Percentiles rank a stretch among this genome's conserved stretches.
Conservation (phyloP, 2,888 invertebrate species). For the Polietes domitor region DNA sequence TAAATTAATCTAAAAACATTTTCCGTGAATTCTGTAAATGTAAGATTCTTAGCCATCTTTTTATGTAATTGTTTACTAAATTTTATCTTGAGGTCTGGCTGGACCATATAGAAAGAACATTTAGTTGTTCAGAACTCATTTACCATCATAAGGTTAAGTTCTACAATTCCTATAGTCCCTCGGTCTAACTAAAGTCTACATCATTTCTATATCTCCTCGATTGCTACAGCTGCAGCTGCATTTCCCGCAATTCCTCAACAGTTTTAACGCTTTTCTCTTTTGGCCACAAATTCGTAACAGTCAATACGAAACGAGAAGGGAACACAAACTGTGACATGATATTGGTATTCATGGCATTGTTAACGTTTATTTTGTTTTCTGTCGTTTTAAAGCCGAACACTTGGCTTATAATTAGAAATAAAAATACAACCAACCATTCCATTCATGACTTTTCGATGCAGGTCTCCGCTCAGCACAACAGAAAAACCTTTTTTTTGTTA, state of each 20-base stretch:
- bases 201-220: no score
- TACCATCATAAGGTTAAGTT: no score
- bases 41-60: no score
- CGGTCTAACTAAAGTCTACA: no score
- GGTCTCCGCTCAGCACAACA: neutral
- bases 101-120: no score
- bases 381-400: slow-evolving; percentile 17
- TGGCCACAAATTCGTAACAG: slow-evolving; percentile 52
- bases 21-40: no score
- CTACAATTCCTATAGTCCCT: no score
- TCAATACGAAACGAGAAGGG: slow-evolving; percentile 19
- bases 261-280: neutral
- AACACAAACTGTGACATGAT: neutral
- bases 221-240: slow-evolving; percentile 17
- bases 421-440: slow-evolving; percentile 18
- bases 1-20: no score
- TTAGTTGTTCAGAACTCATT: no score
- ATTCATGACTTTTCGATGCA: slow-evolving; percentile 16
- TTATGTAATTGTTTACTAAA: no score
- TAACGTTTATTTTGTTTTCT: neutral
- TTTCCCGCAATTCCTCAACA: slow-evolving; percentile 1
- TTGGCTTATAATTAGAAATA: slow-evolving; percentile 30
- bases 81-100: no score
- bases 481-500: slow-evolving; percentile 4
- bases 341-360: slow-evolving; percentile 23